These are phyloP conservation scores for Arenaria interpres DNA, from an alignment of 2,113 vertebrate genomes.

Conservation along the genomic window DNA sequence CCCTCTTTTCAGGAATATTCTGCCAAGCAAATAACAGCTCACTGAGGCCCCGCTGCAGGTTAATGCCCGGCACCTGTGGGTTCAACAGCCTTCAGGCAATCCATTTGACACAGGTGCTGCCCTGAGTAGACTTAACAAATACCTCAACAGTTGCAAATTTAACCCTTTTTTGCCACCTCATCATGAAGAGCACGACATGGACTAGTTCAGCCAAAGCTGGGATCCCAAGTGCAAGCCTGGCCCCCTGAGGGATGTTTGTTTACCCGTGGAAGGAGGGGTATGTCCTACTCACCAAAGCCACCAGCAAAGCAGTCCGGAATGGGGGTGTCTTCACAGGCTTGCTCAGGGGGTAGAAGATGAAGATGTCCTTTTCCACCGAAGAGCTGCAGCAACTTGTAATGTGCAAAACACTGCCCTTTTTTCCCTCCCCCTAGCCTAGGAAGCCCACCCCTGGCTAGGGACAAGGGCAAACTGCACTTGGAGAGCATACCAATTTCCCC, in stretches of 20 bases:
- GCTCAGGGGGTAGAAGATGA: not conserved
- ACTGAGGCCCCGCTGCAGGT: not conserved
- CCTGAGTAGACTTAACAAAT: not conserved
- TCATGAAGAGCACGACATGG: fast-evolving
- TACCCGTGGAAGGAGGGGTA: not conserved
- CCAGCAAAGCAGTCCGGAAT: not conserved
- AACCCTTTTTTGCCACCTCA: not conserved
- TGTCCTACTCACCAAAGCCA: not conserved
- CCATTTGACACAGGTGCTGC: not conserved
- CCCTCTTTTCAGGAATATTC: not conserved
- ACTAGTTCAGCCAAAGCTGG: not conserved
- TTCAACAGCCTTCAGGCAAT: not conserved
- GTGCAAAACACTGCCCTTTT: fast-evolving
- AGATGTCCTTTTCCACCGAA: not conserved
- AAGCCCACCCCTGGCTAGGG: not conserved
- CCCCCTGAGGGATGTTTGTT: fast-evolving
- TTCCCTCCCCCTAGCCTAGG: not conserved
- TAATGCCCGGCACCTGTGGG: not conserved
- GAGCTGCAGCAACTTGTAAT: not conserved
- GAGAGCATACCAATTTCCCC: not conserved
- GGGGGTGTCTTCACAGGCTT: not conserved
- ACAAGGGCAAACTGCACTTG: not conserved
- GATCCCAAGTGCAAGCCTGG: no score
- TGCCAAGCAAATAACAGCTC: not conserved
- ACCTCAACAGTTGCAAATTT: not conserved